phyloP scores from a whole-genome alignment of 1,140 invertebrate species.

The Aphelinus certus region DNA sequence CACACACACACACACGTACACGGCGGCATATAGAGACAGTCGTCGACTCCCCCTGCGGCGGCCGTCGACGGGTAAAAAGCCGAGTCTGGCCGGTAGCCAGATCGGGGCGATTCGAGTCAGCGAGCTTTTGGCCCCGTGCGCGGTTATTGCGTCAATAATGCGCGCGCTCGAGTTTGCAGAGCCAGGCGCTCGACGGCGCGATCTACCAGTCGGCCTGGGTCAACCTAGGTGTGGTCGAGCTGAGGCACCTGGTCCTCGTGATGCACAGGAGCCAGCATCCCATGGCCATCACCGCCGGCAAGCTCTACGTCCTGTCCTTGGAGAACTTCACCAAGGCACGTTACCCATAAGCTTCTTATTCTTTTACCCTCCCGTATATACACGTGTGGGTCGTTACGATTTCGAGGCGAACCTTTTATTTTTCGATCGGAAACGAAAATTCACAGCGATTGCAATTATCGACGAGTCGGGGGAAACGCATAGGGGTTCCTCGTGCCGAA shows the following conservation, averaged over 20 bases:
- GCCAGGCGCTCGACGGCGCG: slow-evolving; percentile 2
- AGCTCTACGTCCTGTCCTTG: slow-evolving; percentile 13
- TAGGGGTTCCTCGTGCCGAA: no score
- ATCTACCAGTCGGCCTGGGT: slow-evolving; percentile 22
- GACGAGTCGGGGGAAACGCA: no score
- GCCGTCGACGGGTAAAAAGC: neutral
- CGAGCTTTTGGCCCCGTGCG: no score
- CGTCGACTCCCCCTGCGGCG: neutral
- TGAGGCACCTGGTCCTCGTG: slow-evolving; percentile 2
- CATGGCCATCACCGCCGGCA: slow-evolving; percentile 16
- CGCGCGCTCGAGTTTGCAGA: neutral
- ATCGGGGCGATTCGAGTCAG: neutral
- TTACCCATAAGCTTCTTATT: neutral
- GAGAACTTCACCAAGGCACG: slow-evolving; percentile 16
- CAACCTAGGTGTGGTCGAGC: neutral
- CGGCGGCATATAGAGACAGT: no score
- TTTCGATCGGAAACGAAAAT: no score
- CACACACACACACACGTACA: no score
- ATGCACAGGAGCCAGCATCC: slow-evolving; percentile 20
- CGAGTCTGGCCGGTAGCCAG: slow-evolving; percentile 22
- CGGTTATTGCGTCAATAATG: no score
- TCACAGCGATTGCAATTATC: no score
- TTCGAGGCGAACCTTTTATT: no score
- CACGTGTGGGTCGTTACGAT: no score
- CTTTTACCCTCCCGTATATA: no score